phyloP scores from a whole-genome alignment of 2,113 vertebrate genomes.

The Lipophrys pholis region DNA sequence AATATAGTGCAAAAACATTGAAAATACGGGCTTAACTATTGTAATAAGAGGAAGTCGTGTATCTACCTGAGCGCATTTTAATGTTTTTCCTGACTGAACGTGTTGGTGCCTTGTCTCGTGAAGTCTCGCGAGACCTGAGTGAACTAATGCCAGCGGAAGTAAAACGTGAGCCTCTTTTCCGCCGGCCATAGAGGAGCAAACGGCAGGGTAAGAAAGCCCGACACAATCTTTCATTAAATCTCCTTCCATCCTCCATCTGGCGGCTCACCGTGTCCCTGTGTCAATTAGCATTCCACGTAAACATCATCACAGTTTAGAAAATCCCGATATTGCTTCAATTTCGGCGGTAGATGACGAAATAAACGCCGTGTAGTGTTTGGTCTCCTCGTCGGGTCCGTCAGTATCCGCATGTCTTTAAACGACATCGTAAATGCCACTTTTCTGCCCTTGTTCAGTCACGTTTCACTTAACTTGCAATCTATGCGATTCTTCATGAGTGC shows the following conservation, averaged over 20 bases:
- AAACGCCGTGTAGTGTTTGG: neutral
- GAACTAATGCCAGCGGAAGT: conserved; percentile 84
- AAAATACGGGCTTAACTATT: too few relatives aligned
- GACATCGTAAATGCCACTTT: too few relatives aligned
- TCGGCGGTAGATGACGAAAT: conserved; percentile 20
- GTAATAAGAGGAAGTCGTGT: too few relatives aligned
- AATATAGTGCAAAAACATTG: too few relatives aligned
- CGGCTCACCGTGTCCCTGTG: neutral
- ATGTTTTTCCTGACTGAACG: too few relatives aligned
- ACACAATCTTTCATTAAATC: conserved; percentile 68
- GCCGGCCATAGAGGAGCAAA: conserved; percentile 83
- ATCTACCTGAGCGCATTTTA: too few relatives aligned
- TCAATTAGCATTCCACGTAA: neutral
- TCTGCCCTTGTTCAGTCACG: too few relatives aligned
- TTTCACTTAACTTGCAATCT: rapidly evolving
- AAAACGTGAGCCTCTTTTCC: conserved; percentile 82
- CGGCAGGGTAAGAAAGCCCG: conserved; percentile 83
- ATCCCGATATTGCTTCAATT: conserved; percentile 22
- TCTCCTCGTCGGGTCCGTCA: neutral
- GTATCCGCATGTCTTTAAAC: conserved; percentile 64
- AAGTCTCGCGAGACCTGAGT: conserved; percentile 81
- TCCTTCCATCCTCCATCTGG: conserved; percentile 74
- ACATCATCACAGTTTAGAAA: neutral
- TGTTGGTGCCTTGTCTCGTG: too few relatives aligned
- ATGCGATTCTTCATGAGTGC: neutral